Percentiles rank a stretch among this genome's conserved stretches.
These are phyloP conservation scores for Lasioglossum morio DNA, from an alignment of 2,888 invertebrate species.

Conservation along the genomic window DNA sequence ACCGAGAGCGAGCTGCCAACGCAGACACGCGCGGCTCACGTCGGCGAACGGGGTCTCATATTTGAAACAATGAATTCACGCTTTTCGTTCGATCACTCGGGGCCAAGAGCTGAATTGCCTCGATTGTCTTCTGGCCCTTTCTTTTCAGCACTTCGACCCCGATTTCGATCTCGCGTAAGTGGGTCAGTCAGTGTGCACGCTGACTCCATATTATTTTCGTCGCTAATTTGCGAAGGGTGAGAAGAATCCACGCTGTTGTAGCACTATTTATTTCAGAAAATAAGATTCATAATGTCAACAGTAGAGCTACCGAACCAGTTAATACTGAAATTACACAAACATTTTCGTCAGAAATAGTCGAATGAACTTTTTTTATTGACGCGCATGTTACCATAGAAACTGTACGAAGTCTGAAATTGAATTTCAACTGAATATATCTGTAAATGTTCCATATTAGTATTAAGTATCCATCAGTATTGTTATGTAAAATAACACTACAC, in stretches of 20 bases:
- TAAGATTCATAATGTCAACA: too few species aligned
- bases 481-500: too few species aligned
- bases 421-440: too few species aligned
- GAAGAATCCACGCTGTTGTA: not conserved
- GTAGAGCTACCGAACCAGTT: too few species aligned
- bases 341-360: not conserved
- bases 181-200: not conserved
- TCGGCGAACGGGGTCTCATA: not conserved
- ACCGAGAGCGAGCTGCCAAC: not conserved
- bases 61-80: not conserved
- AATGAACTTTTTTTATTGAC: not conserved
- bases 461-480: too few species aligned
- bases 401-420: too few species aligned
- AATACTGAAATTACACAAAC: not conserved
- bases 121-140: not conserved
- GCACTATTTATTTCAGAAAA: not conserved
- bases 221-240: not conserved
- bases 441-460: too few species aligned
- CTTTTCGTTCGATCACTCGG: not conserved
- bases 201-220: not conserved
- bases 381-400: not conserved
- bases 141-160: not conserved
- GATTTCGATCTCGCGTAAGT: not conserved
- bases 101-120: not conserved
- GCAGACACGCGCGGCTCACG: not conserved